Base-by-base conservation (phyloP, 2,888 invertebrate species). In the Parnassius mnemosyne region DNA sequence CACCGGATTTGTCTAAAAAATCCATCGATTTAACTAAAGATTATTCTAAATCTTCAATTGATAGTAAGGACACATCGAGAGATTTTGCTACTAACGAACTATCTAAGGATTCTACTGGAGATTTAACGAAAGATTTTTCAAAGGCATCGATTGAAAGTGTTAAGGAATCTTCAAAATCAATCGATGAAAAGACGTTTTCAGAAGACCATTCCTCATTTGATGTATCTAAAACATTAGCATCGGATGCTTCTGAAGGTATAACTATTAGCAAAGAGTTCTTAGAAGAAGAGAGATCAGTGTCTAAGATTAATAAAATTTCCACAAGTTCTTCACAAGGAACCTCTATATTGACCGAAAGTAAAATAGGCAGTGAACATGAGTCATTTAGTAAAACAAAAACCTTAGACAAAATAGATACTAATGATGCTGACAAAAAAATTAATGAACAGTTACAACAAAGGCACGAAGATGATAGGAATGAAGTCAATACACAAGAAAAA, bases 171-270 rank as follows among this genome's bases (percentile, higher is more conserved):
- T 91, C 90, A 10, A 85, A 83, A 70, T 91, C 91, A 0, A 81
- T 91, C 20, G 91, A 91, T 66, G 91, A 91, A 66, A 91, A 91
- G 66, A 91, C 91, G 1, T 88, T 85, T 68, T 91, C 91, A 1
- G 91, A 91, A 79, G 91, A 91, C 60, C 90, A 91, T 72, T 91
- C 90, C 1, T 91, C 90, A n/a, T 71, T 89, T 63, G 91, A 90
- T 66, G 80, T 85, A 16, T 90, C 91, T n/a, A 91, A 90, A 68
- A 91, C 91, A 10, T 76, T 91, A 70, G 91, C 91, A n/a, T 89
- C 91, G 34, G 91, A 91, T 73, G 85, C 75, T 12, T 91, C 91
- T 13, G 91, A 91, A 64, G 84, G 79, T 9, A 83, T 88, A 5
- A 85, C 87, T 41, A 74, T 85, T 44, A 88, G 88, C 63, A 87